Base-by-base conservation (phyloP, 2,113 vertebrate genomes). In the Dipodomys merriami region DNA sequence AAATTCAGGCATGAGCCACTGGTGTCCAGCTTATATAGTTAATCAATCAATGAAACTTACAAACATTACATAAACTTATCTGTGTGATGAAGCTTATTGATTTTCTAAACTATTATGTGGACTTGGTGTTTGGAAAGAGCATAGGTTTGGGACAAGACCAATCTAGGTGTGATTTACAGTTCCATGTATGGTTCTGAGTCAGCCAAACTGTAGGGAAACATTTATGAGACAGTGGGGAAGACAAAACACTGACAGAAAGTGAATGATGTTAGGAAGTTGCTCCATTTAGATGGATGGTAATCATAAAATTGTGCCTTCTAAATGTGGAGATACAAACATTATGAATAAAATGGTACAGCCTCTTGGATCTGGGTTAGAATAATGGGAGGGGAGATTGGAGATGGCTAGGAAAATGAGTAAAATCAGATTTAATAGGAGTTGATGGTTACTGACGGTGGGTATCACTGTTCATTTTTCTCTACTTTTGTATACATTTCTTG, bases 1-100 rank as follows among this genome's bases (percentile, higher is more conserved):
- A 12, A 9, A 49, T 49, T 49, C 49, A 49, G 49, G 12, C 49
- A 49, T 49, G 49, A 49, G 49, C 12, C 49, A 49, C 49, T 49
- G 49, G 49, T 49, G 10, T 49, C 12, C 49, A 9, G 49, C 49
- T 49, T 49, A 49, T 49, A 49, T 49, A 49, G 39, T 65, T 86
- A 74, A 78, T 49, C 27, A 91, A 93, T 53, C 33, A 10, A 23
- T 93, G 80, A 91, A 96, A 89, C 10, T 64, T 71, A 13, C 30
- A 22, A 64, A 7, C 13, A 39, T 25, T 2, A 78, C 3, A 77
- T 22, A 20, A 88, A 88, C n/a, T 83, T 86, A 91, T 49, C 25
- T 74, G 5, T 33, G 73, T 19, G 19, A 87, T 72, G 83, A 89
- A 80, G 62, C 27, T 44, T n/a, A 67, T 22, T 65, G 22, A 83